Conservation (phyloP, 2,888 invertebrate genomes). For the Acleris literana region DNA sequence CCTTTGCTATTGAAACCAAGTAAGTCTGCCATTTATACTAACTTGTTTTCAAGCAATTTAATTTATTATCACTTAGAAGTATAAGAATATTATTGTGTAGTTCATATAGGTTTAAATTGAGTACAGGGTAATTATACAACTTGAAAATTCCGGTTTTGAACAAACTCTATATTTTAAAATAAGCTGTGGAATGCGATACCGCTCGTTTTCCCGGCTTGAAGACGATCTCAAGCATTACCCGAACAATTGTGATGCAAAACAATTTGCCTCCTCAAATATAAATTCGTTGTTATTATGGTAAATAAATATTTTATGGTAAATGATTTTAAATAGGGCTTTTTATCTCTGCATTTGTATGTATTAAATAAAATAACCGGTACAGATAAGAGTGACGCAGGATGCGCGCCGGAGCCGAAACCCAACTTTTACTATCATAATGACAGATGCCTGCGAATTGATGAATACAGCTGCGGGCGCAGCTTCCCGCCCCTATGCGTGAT, state of each 20-base stretch:
- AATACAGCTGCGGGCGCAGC: conserved; percentile 2
- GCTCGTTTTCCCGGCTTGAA: neutral
- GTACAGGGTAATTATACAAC: no score
- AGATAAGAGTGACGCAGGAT: conserved; percentile 7
- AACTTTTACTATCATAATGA: conserved; percentile 25
- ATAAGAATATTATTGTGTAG: no score
- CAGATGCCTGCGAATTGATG: conserved; percentile 21
- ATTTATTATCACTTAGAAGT: no score
- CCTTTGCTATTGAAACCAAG: no score
- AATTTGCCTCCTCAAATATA: neutral
- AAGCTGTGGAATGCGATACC: neutral
- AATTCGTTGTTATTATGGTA: neutral
- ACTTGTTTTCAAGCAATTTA: no score
- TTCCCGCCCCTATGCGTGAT: conserved; percentile 14
- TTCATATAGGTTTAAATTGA: no score
- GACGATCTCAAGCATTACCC: neutral
- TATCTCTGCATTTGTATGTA: neutral
- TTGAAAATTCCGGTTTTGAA: no score
- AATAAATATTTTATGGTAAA: neutral
- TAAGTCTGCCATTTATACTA: no score
- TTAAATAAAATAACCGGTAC: neutral
- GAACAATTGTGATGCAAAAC: conserved; percentile 1
- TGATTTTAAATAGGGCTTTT: neutral
- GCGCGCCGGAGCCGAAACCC: conserved; percentile 3
- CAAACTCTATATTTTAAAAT: neutral